These are phyloP conservation scores for Alligator sinensis DNA, from an alignment of 2,113 vertebrate species.

Conservation along the genomic window DNA sequence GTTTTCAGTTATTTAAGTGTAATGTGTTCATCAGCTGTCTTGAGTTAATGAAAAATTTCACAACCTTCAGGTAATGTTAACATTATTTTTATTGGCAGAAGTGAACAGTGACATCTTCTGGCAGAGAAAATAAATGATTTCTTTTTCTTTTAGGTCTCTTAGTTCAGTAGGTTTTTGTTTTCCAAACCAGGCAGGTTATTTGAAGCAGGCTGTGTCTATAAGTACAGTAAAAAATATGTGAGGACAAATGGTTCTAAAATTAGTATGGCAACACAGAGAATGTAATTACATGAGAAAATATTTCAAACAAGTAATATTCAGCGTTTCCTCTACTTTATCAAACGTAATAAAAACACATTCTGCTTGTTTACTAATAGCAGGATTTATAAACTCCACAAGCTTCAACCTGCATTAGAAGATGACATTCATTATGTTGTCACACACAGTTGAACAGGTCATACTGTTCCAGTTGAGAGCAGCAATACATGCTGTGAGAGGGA, in stretches of 20 bases:
- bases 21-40: neutral
- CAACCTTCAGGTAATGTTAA: constrained; percentile 46
- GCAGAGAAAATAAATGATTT: constrained; percentile 1
- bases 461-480: neutral
- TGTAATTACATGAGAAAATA: neutral
- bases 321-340: neutral
- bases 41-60: constrained; percentile 21
- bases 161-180: neutral
- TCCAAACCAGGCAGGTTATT: neutral
- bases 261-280: neutral
- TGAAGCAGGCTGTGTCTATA: neutral
- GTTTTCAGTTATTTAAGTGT: neutral
- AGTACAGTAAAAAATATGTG: neutral
- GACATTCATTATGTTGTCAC: neutral
- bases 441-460: fast-evolving
- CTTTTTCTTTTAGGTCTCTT: neutral
- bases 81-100: constrained; percentile 42
- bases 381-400: neutral
- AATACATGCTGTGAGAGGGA: neutral
- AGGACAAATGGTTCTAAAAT: neutral
- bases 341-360: neutral
- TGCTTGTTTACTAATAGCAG: neutral
- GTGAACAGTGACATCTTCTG: constrained; percentile 75
- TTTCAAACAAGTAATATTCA: neutral
- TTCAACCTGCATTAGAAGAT: neutral